These are phyloP conservation scores for Corythoichthys haematopterus DNA, from an alignment of 2,113 vertebrate genomes.

Conservation along the genomic window DNA sequence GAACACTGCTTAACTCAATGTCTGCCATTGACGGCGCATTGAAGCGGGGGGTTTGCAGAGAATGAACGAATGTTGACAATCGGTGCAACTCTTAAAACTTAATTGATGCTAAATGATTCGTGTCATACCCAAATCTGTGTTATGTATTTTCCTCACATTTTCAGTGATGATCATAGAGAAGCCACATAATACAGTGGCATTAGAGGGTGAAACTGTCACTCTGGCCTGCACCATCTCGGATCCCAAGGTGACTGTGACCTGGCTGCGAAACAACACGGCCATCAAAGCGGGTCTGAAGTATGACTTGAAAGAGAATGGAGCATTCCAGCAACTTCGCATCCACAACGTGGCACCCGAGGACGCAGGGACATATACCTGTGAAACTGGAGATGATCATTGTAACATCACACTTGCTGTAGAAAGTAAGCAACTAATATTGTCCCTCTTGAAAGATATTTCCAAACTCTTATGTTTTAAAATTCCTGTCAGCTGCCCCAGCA, in stretches of 20 bases:
- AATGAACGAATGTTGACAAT: no score
- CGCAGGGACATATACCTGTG: slow-evolving; percentile 73
- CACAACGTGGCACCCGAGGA: slow-evolving; percentile 66
- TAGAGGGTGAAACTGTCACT: slow-evolving; percentile 73
- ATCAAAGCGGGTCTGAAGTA: slow-evolving; percentile 64
- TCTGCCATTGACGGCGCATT: no score
- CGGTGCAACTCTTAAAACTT: no score
- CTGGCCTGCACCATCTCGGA: slow-evolving; percentile 77
- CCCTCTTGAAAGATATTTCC: slow-evolving; percentile 14
- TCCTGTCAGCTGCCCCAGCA: slow-evolving; percentile 68
- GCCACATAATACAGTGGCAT: slow-evolving; percentile 57
- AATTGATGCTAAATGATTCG: background rate
- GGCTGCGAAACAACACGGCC: slow-evolving; percentile 51
- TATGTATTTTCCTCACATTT: slow-evolving; percentile 48
- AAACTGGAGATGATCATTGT: slow-evolving; percentile 74
- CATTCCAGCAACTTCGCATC: slow-evolving; percentile 64
- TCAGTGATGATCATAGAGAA: slow-evolving; percentile 69
- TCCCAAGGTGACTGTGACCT: slow-evolving; percentile 53
- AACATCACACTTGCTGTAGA: slow-evolving; percentile 73
- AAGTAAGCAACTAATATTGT: slow-evolving; percentile 66
- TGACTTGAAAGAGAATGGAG: slow-evolving; percentile 55
- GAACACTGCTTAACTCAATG: no score
- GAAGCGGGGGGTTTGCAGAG: no score
- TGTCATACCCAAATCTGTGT: slow-evolving; percentile 2
- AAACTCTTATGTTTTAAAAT: slow-evolving; percentile 31